Evolutionary conservation across 2,113 vertebrate genomes (phyloP).

Genomic region (Oceanites oceanicus): DNA sequence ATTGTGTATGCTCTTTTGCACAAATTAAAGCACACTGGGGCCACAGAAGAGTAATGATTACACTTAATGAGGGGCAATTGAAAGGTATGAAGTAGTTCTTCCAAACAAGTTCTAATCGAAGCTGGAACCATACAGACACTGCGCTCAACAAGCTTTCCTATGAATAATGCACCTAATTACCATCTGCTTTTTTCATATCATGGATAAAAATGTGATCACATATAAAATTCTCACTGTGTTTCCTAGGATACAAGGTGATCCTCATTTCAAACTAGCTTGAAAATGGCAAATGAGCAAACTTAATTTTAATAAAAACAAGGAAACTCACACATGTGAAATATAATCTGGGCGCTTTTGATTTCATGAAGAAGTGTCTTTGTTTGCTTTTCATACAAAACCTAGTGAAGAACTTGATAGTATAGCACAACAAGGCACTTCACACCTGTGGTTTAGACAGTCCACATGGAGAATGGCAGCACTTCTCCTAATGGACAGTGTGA

Average conservation of each 20-base stretch:
- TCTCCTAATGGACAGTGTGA: neutral
- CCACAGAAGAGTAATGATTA: slow-evolving; percentile 56
- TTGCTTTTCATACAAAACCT: slow-evolving; percentile 64
- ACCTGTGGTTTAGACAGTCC: neutral
- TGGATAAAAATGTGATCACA: slow-evolving; percentile 72
- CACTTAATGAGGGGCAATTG: slow-evolving; percentile 55
- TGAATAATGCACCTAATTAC: slow-evolving; percentile 74
- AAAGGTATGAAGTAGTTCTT: slow-evolving; percentile 57
- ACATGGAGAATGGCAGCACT: neutral
- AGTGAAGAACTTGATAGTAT: slow-evolving; percentile 12
- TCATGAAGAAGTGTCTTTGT: slow-evolving; percentile 59
- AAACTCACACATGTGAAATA: slow-evolving; percentile 70
- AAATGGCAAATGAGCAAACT: slow-evolving; percentile 75
- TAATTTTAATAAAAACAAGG: slow-evolving; percentile 79
- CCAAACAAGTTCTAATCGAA: slow-evolving; percentile 59
- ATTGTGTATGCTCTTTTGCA: neutral
- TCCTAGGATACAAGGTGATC: slow-evolving; percentile 78
- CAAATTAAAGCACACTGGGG: slow-evolving; percentile 12
- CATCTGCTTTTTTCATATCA: slow-evolving; percentile 68
- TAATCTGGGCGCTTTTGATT: slow-evolving; percentile 65
- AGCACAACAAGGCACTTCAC: neutral
- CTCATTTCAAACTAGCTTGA: slow-evolving; percentile 73
- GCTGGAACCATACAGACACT: slow-evolving; percentile 37
- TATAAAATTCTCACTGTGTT: slow-evolving; percentile 71
- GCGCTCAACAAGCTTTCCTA: slow-evolving; percentile 39